Conservation (phyloP, 2,888 invertebrate species). For the Conistra vaccinii region DNA sequence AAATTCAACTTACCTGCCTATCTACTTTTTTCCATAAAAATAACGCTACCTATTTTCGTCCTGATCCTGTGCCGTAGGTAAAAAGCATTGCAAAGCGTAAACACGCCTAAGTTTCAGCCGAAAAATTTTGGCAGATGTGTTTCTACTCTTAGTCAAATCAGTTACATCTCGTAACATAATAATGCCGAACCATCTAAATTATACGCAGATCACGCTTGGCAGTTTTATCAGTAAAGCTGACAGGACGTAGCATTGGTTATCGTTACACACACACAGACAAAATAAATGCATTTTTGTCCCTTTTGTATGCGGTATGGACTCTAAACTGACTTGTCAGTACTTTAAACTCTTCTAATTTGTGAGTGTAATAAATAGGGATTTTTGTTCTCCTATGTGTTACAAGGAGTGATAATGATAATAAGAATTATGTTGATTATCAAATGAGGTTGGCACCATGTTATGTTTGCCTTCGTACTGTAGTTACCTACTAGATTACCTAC, state of each 20-base stretch:
- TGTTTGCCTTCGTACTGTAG: background rate
- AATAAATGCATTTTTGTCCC: slow-evolving; percentile 33
- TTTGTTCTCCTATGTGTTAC: slow-evolving; percentile 1
- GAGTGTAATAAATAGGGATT: background rate
- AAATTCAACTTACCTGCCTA: background rate
- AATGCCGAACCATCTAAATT: slow-evolving; percentile 58
- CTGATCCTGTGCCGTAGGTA: background rate
- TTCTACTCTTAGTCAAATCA: background rate
- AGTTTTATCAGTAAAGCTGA: slow-evolving; percentile 76
- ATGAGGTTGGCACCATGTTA: background rate
- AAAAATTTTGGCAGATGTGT: background rate
- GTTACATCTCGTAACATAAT: background rate
- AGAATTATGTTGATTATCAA: background rate
- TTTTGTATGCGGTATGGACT: background rate
- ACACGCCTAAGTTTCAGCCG: background rate
- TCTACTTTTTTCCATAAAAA: background rate
- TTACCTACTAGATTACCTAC: background rate
- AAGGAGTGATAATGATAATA: background rate
- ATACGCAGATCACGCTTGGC: slow-evolving; percentile 45
- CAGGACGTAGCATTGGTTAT: slow-evolving; percentile 74
- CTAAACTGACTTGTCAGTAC: background rate
- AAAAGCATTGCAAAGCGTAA: background rate
- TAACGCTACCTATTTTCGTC: background rate
- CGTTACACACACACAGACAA: slow-evolving; percentile 54
- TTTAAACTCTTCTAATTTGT: background rate